Base-by-base conservation (phyloP, 2,888 invertebrate species). In the Capitulum mitella region DNA sequence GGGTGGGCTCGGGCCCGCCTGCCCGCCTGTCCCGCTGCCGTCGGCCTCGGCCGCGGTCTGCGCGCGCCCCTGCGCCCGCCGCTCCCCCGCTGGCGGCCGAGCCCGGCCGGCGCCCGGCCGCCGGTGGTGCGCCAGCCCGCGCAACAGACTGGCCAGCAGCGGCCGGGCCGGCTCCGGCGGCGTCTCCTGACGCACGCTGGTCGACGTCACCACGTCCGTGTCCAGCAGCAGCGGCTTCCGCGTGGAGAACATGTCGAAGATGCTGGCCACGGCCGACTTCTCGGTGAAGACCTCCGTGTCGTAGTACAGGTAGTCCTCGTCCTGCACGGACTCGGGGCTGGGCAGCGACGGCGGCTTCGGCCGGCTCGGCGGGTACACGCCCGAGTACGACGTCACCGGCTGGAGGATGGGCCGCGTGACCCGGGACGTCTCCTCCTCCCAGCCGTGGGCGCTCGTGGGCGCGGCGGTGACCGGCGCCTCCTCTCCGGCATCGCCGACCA, bases 161-260 rank as follows among this genome's bases (percentile, higher is more conserved):
- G 32, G 22, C 6, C 64, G 19, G 8, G n/a, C 12, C n/a, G n/a
- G 5, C 64, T 19, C 37, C n/a, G 64, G 3, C 34, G 37, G 1
- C 16, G 37, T 5, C 61, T 78, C 58, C 22, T 81, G 77, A 26
- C 81, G 79, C 12, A 80, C 79, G 46, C 82, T 82, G n/a, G 81
- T 80, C 22, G 82, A 80, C 19, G 82, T 82, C 43, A 82, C 81
- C 26, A 82, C 78, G 51, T 82, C 82, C 8, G 81, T 82, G 77
- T 82, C 78, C 19, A 82, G 74, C 51, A 82, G 80, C 32, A 81
- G 78, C 26, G 82, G 81, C 79, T 81, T 81, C 54, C 78, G 77
- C 26, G 82, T 81, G 34, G 82, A 81, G 51, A 82, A 79, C 29
- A 80, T 51, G 48, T 82, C 80, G 78, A 79, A 80, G 46, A 81